phyloP scores from a whole-genome alignment of 2,113 vertebrate genomes.

The Motacilla tschutschensis region DNA sequence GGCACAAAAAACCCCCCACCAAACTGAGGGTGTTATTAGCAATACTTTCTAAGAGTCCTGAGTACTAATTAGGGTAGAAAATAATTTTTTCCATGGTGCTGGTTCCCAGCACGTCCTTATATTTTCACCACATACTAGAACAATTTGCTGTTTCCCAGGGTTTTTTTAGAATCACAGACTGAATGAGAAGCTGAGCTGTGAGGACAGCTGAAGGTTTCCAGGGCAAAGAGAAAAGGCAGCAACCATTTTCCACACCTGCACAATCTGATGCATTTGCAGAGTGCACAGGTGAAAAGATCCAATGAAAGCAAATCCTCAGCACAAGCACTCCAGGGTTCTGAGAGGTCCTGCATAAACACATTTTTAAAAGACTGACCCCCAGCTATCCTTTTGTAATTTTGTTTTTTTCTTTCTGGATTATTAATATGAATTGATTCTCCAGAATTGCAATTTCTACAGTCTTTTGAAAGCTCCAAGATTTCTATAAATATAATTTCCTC shows the following conservation, averaged over 20 bases:
- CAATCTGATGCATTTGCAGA: neutral
- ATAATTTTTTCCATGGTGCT: neutral
- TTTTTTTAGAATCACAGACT: neutral
- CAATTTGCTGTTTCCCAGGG: neutral
- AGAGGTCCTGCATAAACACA: neutral
- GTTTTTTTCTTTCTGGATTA: neutral
- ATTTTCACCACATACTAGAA: neutral
- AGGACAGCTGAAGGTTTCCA: neutral
- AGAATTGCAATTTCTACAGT: neutral
- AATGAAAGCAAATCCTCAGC: neutral
- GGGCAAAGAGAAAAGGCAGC: neutral
- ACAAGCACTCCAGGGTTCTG: neutral
- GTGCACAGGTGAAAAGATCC: neutral
- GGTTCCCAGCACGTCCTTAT: neutral
- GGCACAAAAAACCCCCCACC: neutral
- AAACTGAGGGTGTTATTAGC: neutral
- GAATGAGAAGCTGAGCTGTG: neutral
- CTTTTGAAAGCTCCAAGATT: neutral
- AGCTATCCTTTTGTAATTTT: neutral
- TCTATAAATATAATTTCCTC: neutral
- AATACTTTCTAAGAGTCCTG: neutral
- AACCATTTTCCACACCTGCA: neutral
- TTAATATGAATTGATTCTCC: neutral
- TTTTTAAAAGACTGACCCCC: neutral
- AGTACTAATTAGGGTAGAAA: neutral